Base-by-base conservation (phyloP, 2,888 invertebrate species). In the Hypena proboscidalis region DNA sequence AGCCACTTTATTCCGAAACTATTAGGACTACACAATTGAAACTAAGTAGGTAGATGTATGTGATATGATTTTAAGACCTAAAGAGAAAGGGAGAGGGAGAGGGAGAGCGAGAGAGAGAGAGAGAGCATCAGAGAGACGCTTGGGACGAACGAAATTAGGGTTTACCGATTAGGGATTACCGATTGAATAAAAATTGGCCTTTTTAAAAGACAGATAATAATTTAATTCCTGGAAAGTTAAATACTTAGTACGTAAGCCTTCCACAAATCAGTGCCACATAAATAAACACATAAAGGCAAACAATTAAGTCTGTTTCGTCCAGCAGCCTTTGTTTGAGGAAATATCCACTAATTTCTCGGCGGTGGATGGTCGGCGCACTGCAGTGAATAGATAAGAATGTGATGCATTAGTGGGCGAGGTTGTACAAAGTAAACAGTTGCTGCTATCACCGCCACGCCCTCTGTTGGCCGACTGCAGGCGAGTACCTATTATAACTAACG, bases 331-430 rank as follows among this genome's bases (percentile, higher is more conserved):
- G 30, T 42, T 35, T 20, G 10, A 25, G 47, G 42, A 62, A 54
- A 51, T 51, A 46, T 31, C 55, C 47, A 29, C 44, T 43, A 65
- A 66, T 65, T 67, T 61, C 37, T 31, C 40, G 9, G 2, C 53
- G 53, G 39, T 43, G 53, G 49, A 38, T 47, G 58, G 41, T 32
- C 31, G 19, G 62, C 52, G 64, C 65, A 74, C 71, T 81, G 81
- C 79, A 75, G 66, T 52, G 45, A 45, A 61, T 54, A 78, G 86
- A 85, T 86, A 86, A 83, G 77, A 65, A 47, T 60, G 74, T 83
- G 83, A 85, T 82, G 80, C 79, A 85, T 85, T 84, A 81, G 70
- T 63, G 54, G 69, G 58, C 65, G 66, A 60, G 63, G 67, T 69
- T 49, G 67, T 56, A 70, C 74, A 74, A 79, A 76, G 75, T 74